Conservation (phyloP, 1,140 invertebrate genomes). For the Anastrepha ludens region DNA sequence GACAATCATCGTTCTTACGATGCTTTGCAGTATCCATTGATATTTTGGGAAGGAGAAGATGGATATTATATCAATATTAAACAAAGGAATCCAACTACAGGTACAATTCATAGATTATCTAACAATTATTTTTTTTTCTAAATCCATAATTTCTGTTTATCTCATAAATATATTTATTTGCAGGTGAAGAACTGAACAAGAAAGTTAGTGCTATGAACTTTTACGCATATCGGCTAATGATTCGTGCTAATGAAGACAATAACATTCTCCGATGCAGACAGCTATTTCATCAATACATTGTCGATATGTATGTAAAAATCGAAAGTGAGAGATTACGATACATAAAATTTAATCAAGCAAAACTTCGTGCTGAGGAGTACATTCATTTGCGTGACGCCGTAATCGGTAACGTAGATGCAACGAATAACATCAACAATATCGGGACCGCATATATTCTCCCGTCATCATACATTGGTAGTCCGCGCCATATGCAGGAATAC, state of each 20-base stretch:
- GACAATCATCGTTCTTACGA: constrained; percentile 67
- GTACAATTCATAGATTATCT: constrained; percentile 2
- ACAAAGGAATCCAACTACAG: constrained; percentile 51
- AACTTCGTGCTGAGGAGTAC: constrained; percentile 41
- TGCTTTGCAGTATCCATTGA: constrained; percentile 74
- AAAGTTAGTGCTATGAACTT: constrained; percentile 73
- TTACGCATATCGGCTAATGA: constrained; percentile 73
- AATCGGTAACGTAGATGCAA: neutral
- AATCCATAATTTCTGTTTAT: too few species aligned
- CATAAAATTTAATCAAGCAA: neutral
- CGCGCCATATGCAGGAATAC: constrained; percentile 74
- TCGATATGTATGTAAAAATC: constrained; percentile 57
- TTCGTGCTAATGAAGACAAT: constrained; percentile 70
- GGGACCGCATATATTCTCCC: constrained; percentile 64
- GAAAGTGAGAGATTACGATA: neutral
- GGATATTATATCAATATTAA: constrained; percentile 68
- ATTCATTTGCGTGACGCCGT: constrained; percentile 15
- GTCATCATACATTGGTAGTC: constrained; percentile 73
- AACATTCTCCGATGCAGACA: constrained; percentile 67
- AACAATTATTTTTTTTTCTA: neutral
- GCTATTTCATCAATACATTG: constrained; percentile 60
- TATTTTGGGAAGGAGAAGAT: constrained; percentile 74
- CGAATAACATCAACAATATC: constrained; percentile 22
- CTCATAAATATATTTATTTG: neutral
- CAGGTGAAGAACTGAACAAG: constrained; percentile 60